These are phyloP conservation scores for Syritta pipiens DNA, from an alignment of 2,888 invertebrate species.

Conservation along the genomic window DNA sequence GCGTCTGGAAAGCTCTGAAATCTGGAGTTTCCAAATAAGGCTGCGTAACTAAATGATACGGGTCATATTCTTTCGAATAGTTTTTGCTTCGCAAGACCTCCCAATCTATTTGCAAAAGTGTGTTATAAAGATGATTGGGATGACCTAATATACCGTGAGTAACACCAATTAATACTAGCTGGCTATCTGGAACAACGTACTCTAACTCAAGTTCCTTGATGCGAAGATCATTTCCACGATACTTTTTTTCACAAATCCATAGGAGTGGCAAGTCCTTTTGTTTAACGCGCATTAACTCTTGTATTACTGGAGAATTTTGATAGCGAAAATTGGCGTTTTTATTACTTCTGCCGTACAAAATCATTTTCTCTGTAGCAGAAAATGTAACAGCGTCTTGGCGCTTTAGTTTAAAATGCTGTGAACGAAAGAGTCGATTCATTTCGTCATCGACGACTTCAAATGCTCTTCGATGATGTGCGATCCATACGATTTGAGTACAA, in stretches of 20 bases:
- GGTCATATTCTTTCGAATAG: slow-evolving; percentile 74
- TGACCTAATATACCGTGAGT: slow-evolving; percentile 77
- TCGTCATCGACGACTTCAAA: slow-evolving; percentile 76
- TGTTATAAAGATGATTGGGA: slow-evolving; percentile 76
- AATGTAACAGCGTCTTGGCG: slow-evolving; percentile 72
- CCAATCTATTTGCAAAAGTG: slow-evolving; percentile 74
- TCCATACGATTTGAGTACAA: slow-evolving; percentile 76
- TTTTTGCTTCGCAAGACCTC: slow-evolving; percentile 73
- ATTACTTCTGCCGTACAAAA: slow-evolving; percentile 75
- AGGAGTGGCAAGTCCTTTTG: slow-evolving; percentile 74
- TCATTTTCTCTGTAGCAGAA: no score
- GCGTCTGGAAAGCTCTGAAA: slow-evolving; percentile 69
- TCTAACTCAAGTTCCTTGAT: slow-evolving; percentile 76
- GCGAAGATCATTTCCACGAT: slow-evolving; percentile 76
- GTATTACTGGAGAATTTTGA: slow-evolving; percentile 76
- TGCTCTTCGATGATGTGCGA: slow-evolving; percentile 75
- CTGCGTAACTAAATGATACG: slow-evolving; percentile 74
- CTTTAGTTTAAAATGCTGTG: slow-evolving; percentile 75
- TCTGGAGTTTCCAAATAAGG: slow-evolving; percentile 73
- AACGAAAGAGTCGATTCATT: slow-evolving; percentile 77
- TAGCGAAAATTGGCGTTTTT: slow-evolving; percentile 74
- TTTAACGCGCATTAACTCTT: slow-evolving; percentile 73
- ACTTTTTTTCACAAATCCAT: slow-evolving; percentile 78
- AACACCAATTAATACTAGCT: slow-evolving; percentile 74
- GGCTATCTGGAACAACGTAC: slow-evolving; percentile 75